Evolutionary conservation across 1,140 invertebrate genomes (phyloP).

Genomic region (Scylla paramamosain): DNA sequence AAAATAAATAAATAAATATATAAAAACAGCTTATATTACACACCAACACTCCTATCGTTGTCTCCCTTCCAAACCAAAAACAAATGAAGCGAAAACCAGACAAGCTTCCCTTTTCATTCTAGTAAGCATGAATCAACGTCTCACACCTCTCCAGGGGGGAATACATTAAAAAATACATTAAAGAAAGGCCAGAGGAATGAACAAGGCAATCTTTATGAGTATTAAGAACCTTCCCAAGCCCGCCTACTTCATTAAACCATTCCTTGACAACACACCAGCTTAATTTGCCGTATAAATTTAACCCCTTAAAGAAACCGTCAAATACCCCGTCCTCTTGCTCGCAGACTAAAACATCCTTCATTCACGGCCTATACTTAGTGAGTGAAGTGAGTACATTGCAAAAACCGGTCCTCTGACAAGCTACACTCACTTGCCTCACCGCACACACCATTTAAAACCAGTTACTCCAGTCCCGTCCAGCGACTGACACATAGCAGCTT

Average conservation of each 20-base stretch:
- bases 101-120: neutral
- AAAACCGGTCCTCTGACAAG: neutral
- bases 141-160: neutral
- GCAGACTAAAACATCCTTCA: neutral
- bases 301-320: neutral
- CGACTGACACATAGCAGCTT: neutral
- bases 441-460: neutral
- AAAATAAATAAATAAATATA: too few species aligned
- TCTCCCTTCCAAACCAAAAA: too few species aligned
- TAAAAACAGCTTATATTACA: too few species aligned
- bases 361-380: neutral
- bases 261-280: neutral
- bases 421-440: neutral
- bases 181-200: too few species aligned
- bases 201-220: neutral
- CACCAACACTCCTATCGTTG: too few species aligned
- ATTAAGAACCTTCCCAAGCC: neutral
- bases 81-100: neutral
- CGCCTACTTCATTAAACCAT: neutral
- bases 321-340: neutral
- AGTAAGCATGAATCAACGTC: neutral
- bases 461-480: neutral
- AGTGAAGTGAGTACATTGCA: too few species aligned
- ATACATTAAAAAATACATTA: too few species aligned
- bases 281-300: neutral